Evolutionary conservation across 2,888 invertebrate genomes (phyloP).

Genomic region (Stenurella melanura): DNA sequence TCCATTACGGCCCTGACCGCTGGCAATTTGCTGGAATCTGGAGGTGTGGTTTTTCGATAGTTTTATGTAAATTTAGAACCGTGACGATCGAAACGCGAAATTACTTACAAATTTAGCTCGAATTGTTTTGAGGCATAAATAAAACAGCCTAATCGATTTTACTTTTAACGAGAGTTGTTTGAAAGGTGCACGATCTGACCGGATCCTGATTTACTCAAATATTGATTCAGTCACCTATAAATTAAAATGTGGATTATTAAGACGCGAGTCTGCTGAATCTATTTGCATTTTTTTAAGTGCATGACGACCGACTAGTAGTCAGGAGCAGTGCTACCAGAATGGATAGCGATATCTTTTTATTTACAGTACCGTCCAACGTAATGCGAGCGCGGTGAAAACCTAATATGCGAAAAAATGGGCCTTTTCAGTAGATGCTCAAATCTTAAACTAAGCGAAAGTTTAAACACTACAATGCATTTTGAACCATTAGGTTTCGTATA

Average conservation of each 20-base stretch:
- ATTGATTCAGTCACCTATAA: conserved; percentile 7
- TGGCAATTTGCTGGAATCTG: conserved; percentile 30
- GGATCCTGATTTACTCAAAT: not conserved
- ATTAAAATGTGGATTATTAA: not conserved
- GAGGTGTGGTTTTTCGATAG: conserved; percentile 38
- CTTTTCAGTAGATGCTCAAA: too few species aligned
- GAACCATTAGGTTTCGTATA: too few species aligned
- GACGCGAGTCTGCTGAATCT: too few species aligned
- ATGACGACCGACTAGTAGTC: too few species aligned
- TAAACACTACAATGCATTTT: too few species aligned
- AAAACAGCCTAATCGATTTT: not conserved
- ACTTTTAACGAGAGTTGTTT: not conserved
- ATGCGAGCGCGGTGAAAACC: too few species aligned
- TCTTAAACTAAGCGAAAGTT: too few species aligned
- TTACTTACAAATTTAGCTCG: conserved; percentile 5
- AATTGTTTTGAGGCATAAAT: conserved; percentile 4
- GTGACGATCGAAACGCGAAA: not conserved
- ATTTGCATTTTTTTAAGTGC: too few species aligned
- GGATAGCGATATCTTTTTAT: too few species aligned
- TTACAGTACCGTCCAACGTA: too few species aligned
- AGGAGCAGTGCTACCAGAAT: too few species aligned
- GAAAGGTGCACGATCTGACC: not conserved
- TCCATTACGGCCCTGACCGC: conserved; percentile 9
- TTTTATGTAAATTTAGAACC: conserved; percentile 27
- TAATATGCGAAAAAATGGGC: too few species aligned